Conservation (phyloP, 2,888 invertebrate genomes). For the Drosophila prostipennis region DNA sequence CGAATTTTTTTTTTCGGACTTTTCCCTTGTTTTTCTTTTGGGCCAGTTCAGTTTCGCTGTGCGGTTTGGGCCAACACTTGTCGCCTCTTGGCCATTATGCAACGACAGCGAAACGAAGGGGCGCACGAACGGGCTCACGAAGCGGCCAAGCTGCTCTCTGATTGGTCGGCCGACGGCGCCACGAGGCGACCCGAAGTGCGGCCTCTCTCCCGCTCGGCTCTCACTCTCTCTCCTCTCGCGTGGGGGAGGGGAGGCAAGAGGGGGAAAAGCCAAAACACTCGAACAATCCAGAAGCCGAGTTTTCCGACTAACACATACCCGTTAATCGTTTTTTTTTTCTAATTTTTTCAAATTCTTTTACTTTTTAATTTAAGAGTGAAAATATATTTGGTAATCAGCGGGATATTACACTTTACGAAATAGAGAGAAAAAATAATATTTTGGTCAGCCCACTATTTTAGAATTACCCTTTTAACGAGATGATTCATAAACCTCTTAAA, state of each 20-base stretch:
- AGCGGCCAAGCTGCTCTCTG: conserved; percentile 47
- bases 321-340: no score
- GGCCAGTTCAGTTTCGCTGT: conserved; percentile 8
- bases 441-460: no score
- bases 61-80: conserved; percentile 34
- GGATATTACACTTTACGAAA: no score
- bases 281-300: conserved; percentile 3
- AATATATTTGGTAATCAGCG: no score
- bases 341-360: no score
- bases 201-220: conserved; percentile 22
- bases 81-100: conserved; percentile 62
- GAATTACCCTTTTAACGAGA: no score
- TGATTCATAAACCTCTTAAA: not conserved
- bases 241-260: conserved; percentile 1
- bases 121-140: conserved; percentile 34
- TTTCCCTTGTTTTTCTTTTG: conserved; percentile 14
- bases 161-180: conserved; percentile 61
- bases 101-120: conserved; percentile 52
- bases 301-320: conserved; percentile 15
- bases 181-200: conserved; percentile 41
- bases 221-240: conserved; percentile 6
- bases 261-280: conserved; percentile 6
- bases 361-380: no score
- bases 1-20: conserved; percentile 4
- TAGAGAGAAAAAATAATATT: no score